Evolutionary conservation across 1,140 invertebrate genomes (phyloP), one percentile per base, ranked within the genome.

Genomic region (Acromyrmex heyeri): DNA sequence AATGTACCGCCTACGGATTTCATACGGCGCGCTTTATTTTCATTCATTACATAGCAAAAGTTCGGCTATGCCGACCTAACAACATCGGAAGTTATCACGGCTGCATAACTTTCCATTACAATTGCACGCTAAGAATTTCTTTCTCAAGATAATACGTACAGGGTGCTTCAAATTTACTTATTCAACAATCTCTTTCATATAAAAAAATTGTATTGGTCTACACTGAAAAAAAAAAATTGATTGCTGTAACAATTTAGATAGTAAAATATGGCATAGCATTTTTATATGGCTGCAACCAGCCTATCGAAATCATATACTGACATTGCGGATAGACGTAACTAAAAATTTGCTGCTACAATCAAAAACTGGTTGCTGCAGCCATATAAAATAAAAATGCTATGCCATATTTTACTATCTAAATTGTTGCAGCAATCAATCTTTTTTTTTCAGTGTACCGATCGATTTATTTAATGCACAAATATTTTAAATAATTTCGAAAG

Each of bases 1-100:
- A 82, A 82, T 82, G 79, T 44, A 82, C 38, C 18, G 79, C 79
- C 79, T 82, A 82, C 38, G 69, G 70, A 82, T 82, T 82, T 82
- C 67, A 73, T 82, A 82, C 67, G 67, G 53, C 21, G 67, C 64
- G 48, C 38, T 82, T 82, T 82, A 82, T 73, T 73, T 82, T 73
- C 69, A 82, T 82, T 82, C 79, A 82, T 82, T 61, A 82, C 69
- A 48, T 48, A 30, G 55, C 55, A 59, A 1, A 82, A 82, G 79
- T 82, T 82, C 38, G 69, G 55, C 53, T 72, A 73, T 73, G 38
- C 38, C n/a, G 44, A 55, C 44, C 55, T 73, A 82, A 82, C 67
- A 82, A 48, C 53, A 48, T 73, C 55, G 79, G 18, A 82, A 82
- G 79, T 82, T 72, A 72, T 73, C 69, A 73, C 79, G 55, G 59